A percentile compares a stretch with the other conserved stretches of the same genome.
Conservation (phyloP, 1,140 invertebrate genomes). For the Trichonephila clavipes region DNA sequence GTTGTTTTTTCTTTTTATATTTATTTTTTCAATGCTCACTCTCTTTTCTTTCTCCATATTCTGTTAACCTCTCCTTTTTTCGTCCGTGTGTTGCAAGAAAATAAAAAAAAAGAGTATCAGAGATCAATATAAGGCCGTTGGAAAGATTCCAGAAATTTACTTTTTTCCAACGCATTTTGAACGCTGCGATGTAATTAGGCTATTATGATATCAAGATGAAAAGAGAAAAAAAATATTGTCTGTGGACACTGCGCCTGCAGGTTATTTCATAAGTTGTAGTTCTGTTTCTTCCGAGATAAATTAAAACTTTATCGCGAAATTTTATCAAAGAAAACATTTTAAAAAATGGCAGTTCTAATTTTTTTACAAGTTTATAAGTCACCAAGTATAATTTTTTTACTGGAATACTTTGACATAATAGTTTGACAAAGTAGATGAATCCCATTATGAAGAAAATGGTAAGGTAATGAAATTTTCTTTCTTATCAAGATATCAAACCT, state of each 20-base stretch:
- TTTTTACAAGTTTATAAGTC: no score
- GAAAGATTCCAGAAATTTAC: conserved; percentile 38
- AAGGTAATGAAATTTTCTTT: no score
- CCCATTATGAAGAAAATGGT: no score
- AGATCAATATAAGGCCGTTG: conserved; percentile 38
- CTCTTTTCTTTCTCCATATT: conserved; percentile 42
- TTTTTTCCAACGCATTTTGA: neutral
- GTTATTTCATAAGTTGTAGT: neutral
- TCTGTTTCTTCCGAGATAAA: neutral
- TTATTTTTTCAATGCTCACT: neutral
- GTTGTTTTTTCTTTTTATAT: conserved; percentile 11
- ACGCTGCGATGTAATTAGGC: conserved; percentile 39
- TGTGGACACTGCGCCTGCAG: neutral
- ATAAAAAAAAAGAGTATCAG: neutral
- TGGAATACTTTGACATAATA: no score
- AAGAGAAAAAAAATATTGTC: neutral
- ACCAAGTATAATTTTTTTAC: no score
- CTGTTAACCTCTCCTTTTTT: conserved; percentile 32
- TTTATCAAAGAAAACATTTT: no score
- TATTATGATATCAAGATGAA: conserved; percentile 35
- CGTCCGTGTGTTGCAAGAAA: neutral
- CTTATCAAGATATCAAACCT: no score
- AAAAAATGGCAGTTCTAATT: no score
- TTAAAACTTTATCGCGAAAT: neutral
- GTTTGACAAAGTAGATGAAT: no score